Evolutionary conservation across 2,888 invertebrate genomes (phyloP).

Genomic region (Cantharis lateralis): DNA sequence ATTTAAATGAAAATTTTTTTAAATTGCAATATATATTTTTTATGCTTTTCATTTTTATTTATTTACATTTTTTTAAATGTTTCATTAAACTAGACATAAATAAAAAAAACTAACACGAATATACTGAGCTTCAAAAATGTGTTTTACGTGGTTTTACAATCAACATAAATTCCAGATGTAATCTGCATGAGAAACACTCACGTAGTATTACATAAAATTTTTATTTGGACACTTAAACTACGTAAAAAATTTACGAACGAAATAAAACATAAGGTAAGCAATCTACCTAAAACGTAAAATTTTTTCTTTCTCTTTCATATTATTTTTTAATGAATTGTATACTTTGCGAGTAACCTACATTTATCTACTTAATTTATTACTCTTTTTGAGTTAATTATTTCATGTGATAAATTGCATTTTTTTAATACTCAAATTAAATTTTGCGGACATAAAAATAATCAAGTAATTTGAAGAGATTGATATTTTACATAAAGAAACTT

Average conservation of each 20-base stretch:
- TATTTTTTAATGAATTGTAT: not conserved
- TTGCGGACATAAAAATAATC: not conserved
- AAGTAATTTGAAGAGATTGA: not conserved
- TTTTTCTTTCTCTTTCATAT: not conserved
- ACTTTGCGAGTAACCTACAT: not conserved
- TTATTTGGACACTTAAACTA: not conserved
- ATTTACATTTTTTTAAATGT: not conserved
- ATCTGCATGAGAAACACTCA: not conserved
- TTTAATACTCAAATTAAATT: not conserved
- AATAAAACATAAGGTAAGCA: not conserved
- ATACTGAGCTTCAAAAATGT: not conserved
- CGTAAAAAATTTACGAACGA: not conserved
- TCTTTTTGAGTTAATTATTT: not conserved
- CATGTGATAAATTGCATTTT: not conserved
- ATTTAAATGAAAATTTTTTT: not conserved
- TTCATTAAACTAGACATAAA: too few species aligned
- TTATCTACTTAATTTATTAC: not conserved
- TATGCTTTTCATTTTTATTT: not conserved
- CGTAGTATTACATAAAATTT: not conserved
- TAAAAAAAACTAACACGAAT: not conserved
- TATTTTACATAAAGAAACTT: not conserved
- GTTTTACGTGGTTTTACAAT: not conserved
- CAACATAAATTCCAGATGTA: not conserved
- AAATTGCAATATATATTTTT: not conserved
- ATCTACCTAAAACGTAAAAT: not conserved